Percentiles rank a stretch among this genome's conserved stretches.
Evolutionary conservation across 2,113 vertebrate genomes (phyloP).

Genomic region (Xenopus tropicalis): UCB_Xtro_10.0 CM004450.2:120991501-120992000

Average conservation of each 20-base stretch:
- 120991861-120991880: no score
- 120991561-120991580: no score
- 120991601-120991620: slow-evolving; percentile 38
- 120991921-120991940: no score
- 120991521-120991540: no score
- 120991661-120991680: slow-evolving; percentile 34
- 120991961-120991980: no score
- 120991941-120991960: no score
- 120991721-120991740: background rate
- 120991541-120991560: no score
- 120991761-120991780: background rate
- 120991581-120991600: slow-evolving; percentile 18
- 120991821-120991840: slow-evolving; percentile 17
- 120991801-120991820: slow-evolving; percentile 26
- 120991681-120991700: background rate
- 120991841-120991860: slow-evolving; percentile 31
- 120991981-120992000: no score
- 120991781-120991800: slow-evolving; percentile 21
- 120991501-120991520: no score
- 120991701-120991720: slow-evolving; percentile 18
- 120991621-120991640: background rate
- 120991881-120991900: no score
- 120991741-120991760: slow-evolving; percentile 21
- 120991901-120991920: no score
- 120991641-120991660: slow-evolving; percentile 39